Percentiles rank a stretch among this genome's conserved stretches.
phyloP scores from a whole-genome alignment of 2,797 vertebrate genomes.

The Graptemys geographica region DNA sequence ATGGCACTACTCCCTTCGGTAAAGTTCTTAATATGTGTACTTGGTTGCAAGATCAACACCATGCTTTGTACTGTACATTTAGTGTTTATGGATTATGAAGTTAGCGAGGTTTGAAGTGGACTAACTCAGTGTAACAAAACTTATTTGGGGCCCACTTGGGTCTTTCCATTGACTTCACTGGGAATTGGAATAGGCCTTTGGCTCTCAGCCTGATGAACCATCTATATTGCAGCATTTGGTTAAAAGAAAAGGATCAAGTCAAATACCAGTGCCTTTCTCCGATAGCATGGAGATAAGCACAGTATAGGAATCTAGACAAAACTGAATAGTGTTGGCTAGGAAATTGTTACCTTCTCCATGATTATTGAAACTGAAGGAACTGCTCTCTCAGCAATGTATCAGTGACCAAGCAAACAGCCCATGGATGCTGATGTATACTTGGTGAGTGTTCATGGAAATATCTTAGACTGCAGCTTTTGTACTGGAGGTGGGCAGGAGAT shows the following conservation, averaged over 20 bases:
- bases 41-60: neutral
- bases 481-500: neutral
- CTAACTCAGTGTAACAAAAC: neutral
- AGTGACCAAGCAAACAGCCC: neutral
- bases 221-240: neutral
- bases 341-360: neutral
- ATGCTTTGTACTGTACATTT: neutral
- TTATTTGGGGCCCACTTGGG: neutral
- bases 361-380: neutral
- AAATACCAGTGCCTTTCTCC: neutral
- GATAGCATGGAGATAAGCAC: neutral
- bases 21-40: fast-evolving
- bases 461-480: neutral
- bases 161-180: neutral
- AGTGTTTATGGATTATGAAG: neutral
- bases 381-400: neutral
- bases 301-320: neutral
- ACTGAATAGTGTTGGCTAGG: neutral
- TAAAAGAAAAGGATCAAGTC: neutral
- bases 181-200: neutral
- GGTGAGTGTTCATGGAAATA: neutral
- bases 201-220: fast-evolving
- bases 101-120: neutral
- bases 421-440: neutral
- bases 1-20: fast-evolving